These are phyloP conservation scores for Stomatorhinus walkeri DNA, from an alignment of 2,797 vertebrate species.

Conservation along the genomic window DNA sequence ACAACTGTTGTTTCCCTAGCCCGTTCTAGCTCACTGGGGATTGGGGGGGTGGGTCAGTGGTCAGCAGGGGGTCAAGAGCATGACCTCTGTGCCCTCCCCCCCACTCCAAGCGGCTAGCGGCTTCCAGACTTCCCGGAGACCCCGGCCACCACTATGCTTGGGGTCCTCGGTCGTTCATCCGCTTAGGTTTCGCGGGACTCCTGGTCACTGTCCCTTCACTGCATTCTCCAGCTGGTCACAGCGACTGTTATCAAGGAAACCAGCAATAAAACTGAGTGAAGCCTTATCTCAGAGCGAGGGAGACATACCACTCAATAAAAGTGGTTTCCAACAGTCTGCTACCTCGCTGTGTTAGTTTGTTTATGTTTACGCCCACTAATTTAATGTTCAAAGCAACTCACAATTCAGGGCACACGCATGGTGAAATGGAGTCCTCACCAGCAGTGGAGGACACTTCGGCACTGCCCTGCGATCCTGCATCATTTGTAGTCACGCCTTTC, in stretches of 20 bases:
- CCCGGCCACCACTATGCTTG: neutral
- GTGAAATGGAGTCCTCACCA: neutral
- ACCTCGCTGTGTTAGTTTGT: neutral
- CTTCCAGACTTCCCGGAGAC: constrained; percentile 12
- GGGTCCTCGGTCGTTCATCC: neutral
- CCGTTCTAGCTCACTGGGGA: constrained; percentile 15
- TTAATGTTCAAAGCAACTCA: neutral
- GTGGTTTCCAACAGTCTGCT: neutral
- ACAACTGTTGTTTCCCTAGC: constrained; percentile 48
- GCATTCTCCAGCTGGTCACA: neutral
- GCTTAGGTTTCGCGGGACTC: neutral
- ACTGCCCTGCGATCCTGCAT: neutral
- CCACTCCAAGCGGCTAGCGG: constrained; percentile 36
- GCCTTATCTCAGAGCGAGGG: neutral
- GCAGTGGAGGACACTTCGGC: neutral
- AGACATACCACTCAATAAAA: neutral
- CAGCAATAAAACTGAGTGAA: constrained; percentile 7
- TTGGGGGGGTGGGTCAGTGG: constrained; percentile 41
- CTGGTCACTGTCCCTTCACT: neutral
- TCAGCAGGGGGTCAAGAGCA: constrained; percentile 59
- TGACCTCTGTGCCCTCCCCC: constrained; percentile 47
- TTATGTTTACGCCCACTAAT: constrained; percentile 1
- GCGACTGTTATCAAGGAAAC: neutral
- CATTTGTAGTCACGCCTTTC: neutral
- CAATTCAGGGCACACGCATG: neutral